Conservation (phyloP, 2,113 vertebrate genomes). For the Saguinus midas region DNA sequence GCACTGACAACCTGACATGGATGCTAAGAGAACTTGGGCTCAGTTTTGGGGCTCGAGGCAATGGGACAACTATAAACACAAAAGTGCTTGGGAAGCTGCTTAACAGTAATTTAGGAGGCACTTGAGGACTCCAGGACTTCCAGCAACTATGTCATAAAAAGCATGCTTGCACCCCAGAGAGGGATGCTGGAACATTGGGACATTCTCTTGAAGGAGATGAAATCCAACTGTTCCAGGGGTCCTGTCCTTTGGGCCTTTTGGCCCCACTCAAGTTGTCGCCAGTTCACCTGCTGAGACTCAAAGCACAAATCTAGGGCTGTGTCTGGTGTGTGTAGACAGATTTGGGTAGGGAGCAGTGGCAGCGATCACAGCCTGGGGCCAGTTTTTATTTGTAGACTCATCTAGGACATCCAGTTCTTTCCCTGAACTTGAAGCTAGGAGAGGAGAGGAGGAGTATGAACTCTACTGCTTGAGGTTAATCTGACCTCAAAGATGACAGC, state of each 20-base stretch:
- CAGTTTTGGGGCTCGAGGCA: neutral
- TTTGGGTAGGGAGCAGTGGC: neutral
- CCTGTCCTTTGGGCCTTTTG: neutral
- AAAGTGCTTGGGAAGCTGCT: neutral
- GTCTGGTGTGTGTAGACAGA: accelerated
- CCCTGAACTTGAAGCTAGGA: neutral
- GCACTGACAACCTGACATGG: neutral
- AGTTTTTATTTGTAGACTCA: neutral
- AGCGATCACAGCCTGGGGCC: neutral
- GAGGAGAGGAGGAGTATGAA: neutral
- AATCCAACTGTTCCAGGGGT: neutral
- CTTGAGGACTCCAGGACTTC: neutral
- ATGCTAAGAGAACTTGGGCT: neutral
- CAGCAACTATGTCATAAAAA: neutral
- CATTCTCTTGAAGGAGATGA: neutral
- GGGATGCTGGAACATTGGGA: neutral
- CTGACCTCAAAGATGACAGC: neutral
- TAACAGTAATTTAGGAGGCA: neutral
- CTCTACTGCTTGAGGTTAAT: neutral
- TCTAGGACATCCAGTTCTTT: neutral
- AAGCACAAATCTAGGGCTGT: neutral
- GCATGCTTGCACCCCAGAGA: neutral
- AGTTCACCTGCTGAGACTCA: neutral
- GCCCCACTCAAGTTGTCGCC: neutral
- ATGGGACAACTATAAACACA: neutral